phyloP scores from a whole-genome alignment of 1,140 invertebrate species.

The Oscheius sp. region DNA sequence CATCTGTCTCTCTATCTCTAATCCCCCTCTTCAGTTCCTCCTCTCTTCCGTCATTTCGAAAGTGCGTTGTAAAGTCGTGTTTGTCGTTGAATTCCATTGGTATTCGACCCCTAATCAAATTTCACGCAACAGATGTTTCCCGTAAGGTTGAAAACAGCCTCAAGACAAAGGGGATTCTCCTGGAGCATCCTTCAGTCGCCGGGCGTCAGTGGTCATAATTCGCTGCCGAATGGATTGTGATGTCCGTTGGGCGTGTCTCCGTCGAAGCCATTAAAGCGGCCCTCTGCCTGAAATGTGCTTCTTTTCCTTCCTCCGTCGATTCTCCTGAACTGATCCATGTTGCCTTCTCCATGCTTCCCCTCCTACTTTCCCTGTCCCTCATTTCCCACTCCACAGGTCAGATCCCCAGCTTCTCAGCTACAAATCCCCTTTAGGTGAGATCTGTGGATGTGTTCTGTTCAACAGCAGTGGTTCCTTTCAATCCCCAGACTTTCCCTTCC shows the following conservation, averaged over 20 bases:
- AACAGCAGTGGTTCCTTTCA: slow-evolving; percentile 26
- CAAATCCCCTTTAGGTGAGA: background rate
- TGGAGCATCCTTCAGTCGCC: no score
- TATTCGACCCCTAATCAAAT: no score
- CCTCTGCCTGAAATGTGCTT: background rate
- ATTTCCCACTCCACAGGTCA: no score
- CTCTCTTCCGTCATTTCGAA: no score
- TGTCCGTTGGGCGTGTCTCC: background rate
- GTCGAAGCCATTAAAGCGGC: background rate
- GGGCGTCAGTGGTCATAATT: no score
- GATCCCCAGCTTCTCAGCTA: background rate
- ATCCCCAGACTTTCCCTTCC: slow-evolving; percentile 22
- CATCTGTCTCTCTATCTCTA: no score
- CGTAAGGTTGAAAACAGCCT: no score
- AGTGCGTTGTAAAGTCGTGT: no score
- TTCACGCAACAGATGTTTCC: no score
- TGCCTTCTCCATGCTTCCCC: background rate
- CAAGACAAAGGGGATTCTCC: no score
- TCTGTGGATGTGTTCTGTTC: slow-evolving; percentile 28
- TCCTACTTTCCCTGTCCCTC: background rate
- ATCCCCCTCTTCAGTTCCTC: no score
- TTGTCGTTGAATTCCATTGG: no score
- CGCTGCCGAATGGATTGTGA: background rate
- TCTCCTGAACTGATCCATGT: background rate
- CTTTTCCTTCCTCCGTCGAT: background rate